Conservation (phyloP, 2,113 vertebrate species). For the Scytalopus superciliaris region DNA sequence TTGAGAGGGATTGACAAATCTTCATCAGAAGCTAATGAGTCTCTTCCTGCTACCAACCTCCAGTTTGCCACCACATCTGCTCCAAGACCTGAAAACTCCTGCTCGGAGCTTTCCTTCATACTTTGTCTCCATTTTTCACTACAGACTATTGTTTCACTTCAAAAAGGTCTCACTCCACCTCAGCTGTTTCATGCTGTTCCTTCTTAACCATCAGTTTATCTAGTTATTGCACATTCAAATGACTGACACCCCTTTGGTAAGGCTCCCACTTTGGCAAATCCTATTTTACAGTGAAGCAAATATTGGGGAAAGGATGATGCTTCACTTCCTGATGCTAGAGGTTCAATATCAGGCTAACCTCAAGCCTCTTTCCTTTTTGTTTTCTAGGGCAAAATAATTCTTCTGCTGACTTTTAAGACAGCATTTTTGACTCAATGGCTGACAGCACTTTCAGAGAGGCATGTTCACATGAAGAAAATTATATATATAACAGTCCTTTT, state of each 20-base stretch:
- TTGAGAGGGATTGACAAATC: neutral
- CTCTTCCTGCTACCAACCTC: neutral
- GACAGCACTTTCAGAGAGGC: neutral
- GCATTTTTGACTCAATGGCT: neutral
- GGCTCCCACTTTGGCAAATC: neutral
- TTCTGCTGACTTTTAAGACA: neutral
- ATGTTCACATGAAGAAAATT: neutral
- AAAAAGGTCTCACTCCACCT: neutral
- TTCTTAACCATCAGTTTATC: neutral
- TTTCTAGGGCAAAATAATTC: neutral
- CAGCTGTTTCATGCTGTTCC: neutral
- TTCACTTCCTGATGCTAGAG: neutral
- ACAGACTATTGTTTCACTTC: neutral
- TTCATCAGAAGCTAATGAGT: neutral
- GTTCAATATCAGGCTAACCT: neutral
- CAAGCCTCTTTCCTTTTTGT: neutral
- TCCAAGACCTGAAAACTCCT: neutral
- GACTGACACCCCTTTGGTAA: neutral
- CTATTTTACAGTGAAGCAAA: neutral
- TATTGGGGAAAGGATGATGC: neutral
- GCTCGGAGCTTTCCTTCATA: neutral
- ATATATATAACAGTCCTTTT: neutral
- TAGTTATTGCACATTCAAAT: neutral
- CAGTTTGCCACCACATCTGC: neutral
- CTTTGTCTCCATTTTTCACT: neutral